Conservation (phyloP, 1,140 invertebrate species). For the Caenorhabditis brenneri region DNA sequence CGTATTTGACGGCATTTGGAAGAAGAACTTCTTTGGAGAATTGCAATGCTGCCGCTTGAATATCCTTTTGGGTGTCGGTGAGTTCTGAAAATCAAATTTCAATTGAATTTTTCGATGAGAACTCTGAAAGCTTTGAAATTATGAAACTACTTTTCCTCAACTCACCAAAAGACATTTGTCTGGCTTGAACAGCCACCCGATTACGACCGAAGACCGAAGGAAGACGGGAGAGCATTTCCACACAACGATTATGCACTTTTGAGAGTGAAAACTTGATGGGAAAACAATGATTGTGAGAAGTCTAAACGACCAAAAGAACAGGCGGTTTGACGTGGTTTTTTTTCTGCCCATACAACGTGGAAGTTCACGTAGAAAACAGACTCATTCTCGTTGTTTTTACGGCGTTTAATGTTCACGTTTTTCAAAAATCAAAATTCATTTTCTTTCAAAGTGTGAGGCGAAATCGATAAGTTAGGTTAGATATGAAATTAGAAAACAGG, state of each 20-base stretch:
- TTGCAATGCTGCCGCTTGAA: constrained; percentile 85
- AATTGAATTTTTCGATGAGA: too few relatives aligned
- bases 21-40: constrained; percentile 88
- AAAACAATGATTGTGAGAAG: neutral
- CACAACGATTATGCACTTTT: neutral
- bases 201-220: neutral
- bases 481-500: constrained; percentile 44
- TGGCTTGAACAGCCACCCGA: neutral
- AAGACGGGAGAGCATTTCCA: constrained; percentile 4
- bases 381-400: neutral
- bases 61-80: constrained; percentile 74
- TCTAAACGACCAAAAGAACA: neutral
- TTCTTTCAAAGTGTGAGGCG: too few relatives aligned
- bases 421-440: too few relatives aligned
- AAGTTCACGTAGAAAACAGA: neutral
- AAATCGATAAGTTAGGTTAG: too few relatives aligned
- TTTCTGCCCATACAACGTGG: too few relatives aligned
- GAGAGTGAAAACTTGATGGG: neutral
- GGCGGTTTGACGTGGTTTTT: neutral
- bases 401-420: too few relatives aligned
- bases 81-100: constrained; percentile 59
- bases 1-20: constrained; percentile 86
- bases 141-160: neutral
- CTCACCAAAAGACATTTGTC: constrained; percentile 42
- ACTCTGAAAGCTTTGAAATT: neutral